Base-by-base conservation (phyloP, 2,888 invertebrate species). In the Stenotaenia linearis region DNA sequence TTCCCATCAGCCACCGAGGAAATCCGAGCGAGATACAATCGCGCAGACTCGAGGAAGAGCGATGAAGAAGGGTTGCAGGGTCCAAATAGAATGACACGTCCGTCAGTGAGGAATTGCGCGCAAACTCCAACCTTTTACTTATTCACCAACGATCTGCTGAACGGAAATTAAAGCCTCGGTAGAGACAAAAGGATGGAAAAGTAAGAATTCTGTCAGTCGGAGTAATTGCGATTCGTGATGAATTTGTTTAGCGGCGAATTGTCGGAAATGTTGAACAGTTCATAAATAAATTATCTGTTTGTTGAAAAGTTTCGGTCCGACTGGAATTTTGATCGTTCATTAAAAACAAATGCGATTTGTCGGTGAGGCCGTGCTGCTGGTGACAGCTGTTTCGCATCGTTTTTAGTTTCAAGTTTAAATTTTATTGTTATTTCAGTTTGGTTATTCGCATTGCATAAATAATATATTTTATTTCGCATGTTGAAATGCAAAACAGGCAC, bases 251-350 rank as follows among this genome's bases (percentile, higher is more conserved):
- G 40, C 40, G n/a, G 40, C n/a, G 40, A 40, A 21, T 56, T 56
- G 56, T 21, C 40, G 5, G 56, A 56, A 56, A n/a, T 18, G 56
- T 56, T 56, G 21, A n/a, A 56, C 56, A 56, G 21, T 56, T 10
- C 18, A 69, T 69, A 69, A 25, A 69, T 69, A 69, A 69, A 69
- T 69, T 28, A 25, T 28, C 12, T 28, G 25, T 28, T 28, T 9
- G 23, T 25, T 28, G n/a, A n/a, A 45, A 45, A 45, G 12, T 45
- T 45, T 45, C 7, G 9, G 9, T 28, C 25, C 69, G n/a, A n/a
- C 25, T 69, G 69, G 28, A 69, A 69, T 69, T 69, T 69, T 69
- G 69, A 69, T 69, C 69, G 69, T 28, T 69, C 69, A 69, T 69
- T 69, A 69, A 69, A 69, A 69, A 69, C 25, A 69, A 69, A 25